Percentiles rank a stretch among this genome's conserved stretches.
Conservation (phyloP, 23 tunicate species). For the Styela clava region DNA sequence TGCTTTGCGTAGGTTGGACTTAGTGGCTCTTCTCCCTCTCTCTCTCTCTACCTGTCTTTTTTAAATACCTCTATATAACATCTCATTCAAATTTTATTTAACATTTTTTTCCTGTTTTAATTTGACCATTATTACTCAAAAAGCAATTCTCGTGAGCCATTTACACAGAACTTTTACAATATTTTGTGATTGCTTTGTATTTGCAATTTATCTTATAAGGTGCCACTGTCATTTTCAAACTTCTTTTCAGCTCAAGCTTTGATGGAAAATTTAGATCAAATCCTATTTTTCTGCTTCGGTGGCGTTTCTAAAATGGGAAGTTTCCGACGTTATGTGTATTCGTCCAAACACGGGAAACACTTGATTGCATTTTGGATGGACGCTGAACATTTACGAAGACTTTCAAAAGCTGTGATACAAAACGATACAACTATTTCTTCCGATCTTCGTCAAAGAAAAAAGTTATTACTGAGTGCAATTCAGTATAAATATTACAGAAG, state of each 20-base stretch:
- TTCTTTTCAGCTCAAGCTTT: background rate
- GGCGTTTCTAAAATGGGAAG: slow-evolving; percentile 32
- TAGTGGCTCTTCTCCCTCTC: no score
- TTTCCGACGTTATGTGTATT: slow-evolving; percentile 16
- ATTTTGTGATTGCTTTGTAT: no score
- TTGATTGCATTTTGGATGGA: slow-evolving; percentile 74
- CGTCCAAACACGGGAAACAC: slow-evolving; percentile 20
- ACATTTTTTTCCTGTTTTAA: no score
- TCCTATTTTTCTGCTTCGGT: background rate
- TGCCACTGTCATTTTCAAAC: no score
- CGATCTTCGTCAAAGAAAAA: background rate
- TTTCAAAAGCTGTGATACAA: background rate
- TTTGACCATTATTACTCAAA: no score
- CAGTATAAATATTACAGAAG: slow-evolving; percentile 45
- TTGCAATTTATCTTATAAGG: no score
- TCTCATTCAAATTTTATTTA: no score
- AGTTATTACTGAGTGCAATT: slow-evolving; percentile 21
- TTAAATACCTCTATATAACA: no score
- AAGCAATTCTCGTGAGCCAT: no score
- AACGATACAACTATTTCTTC: background rate
- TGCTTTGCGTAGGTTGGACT: no score
- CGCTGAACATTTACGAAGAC: slow-evolving; percentile 33
- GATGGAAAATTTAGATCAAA: background rate
- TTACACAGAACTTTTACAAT: no score
- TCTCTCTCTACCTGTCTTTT: no score